Evolutionary conservation across 2,888 invertebrate species (phyloP).

Genomic region (Stomorhina lunata): DNA sequence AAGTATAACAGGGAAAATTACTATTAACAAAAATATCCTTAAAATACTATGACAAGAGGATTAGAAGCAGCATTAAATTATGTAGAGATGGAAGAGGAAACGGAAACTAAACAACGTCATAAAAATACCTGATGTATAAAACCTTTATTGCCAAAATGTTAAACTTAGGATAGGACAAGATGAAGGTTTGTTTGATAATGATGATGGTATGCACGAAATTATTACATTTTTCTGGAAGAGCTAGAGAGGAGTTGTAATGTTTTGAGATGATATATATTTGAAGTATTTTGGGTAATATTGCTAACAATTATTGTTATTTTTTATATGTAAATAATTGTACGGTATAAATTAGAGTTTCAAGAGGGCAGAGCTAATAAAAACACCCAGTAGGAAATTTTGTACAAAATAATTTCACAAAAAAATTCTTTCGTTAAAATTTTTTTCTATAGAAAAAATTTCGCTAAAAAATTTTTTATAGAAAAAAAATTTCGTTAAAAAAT

Average conservation of each 20-base stretch:
- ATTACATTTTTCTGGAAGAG: not conserved
- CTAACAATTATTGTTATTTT: conserved; percentile 27
- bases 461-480: too few relatives aligned
- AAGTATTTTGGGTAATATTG: not conserved
- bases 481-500: too few relatives aligned
- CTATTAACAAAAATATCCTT: conserved; percentile 12
- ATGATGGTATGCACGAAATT: not conserved
- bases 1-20: not conserved
- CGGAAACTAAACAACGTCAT: conserved; percentile 36
- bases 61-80: not conserved
- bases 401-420: not conserved
- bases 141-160: conserved; percentile 48
- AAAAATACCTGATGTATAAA: conserved; percentile 56
- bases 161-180: conserved; percentile 30
- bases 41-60: not conserved
- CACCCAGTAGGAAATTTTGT: not conserved
- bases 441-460: too few relatives aligned
- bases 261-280: conserved; percentile 3
- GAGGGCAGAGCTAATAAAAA: not conserved
- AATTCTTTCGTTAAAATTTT: too few relatives aligned
- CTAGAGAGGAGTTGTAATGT: conserved; percentile 8
- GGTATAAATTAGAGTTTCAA: not conserved
- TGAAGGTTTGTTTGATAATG: not conserved
- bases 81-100: not conserved
- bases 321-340: not conserved